Evolutionary conservation across 2,888 invertebrate species (phyloP).

Genomic region (Melolontha melolontha): DNA sequence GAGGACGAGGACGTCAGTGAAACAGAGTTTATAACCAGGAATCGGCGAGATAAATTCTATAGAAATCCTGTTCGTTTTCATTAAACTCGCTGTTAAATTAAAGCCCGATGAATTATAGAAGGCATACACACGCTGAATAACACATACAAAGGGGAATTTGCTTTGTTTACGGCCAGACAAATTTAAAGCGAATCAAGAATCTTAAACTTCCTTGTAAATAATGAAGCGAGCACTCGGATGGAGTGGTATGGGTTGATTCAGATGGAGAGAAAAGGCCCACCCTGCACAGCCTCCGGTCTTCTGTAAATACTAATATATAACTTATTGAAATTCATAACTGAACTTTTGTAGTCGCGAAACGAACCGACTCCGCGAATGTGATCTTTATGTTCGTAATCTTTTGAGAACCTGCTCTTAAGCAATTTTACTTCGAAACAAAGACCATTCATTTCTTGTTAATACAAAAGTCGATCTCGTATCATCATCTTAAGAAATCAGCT

Average conservation of each 20-base stretch:
- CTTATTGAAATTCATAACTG: conserved; percentile 63
- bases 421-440: conserved; percentile 60
- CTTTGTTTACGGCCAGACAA: conserved; percentile 59
- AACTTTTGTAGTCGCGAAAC: conserved; percentile 52
- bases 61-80: conserved; percentile 43
- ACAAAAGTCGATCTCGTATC: conserved; percentile 51
- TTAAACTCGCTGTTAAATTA: conserved; percentile 40
- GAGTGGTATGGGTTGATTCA: not conserved
- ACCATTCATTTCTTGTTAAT: conserved; percentile 60
- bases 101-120: conserved; percentile 39
- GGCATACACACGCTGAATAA: conserved; percentile 46
- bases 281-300: conserved; percentile 44
- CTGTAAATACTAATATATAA: conserved; percentile 63
- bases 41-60: conserved; percentile 42
- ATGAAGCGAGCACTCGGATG: conserved; percentile 51
- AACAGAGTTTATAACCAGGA: conserved; percentile 38
- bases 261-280: conserved; percentile 45
- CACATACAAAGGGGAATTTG: conserved; percentile 51
- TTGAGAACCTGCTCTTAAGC: conserved; percentile 56
- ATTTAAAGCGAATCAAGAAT: conserved; percentile 57
- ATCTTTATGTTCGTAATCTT: conserved; percentile 58
- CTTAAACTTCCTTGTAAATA: conserved; percentile 60
- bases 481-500: conserved; percentile 44
- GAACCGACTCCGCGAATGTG: conserved; percentile 53
- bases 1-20: conserved; percentile 12